A percentile compares a stretch with the other conserved stretches of the same genome.
Conservation (phyloP, 1,140 invertebrate genomes). For the Brachionus paranguensis region DNA sequence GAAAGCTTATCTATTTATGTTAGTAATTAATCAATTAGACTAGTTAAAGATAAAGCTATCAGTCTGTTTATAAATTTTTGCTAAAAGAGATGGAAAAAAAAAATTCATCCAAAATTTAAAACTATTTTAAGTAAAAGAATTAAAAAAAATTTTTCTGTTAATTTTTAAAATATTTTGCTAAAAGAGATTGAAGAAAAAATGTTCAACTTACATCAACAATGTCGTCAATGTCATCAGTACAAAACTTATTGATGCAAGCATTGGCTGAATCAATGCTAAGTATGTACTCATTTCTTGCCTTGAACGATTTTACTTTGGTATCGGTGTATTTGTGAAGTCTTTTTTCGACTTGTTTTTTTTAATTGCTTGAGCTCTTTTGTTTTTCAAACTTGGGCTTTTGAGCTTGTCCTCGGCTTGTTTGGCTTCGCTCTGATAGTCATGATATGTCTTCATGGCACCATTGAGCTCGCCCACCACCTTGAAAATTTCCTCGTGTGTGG, state of each 20-base stretch:
- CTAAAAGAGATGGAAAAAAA: no score
- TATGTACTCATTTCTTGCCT: constrained; percentile 88
- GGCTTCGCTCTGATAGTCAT: constrained; percentile 76
- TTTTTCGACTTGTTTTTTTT: constrained; percentile 87
- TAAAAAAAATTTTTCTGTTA: neutral
- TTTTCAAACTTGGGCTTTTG: constrained; percentile 67
- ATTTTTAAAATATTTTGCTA: constrained; percentile 30
- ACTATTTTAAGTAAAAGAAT: no score
- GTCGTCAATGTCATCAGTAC: constrained; percentile 89
- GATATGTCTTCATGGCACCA: constrained; percentile 76
- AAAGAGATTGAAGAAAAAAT: neutral
- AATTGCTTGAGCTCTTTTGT: constrained; percentile 76
- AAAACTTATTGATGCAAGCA: constrained; percentile 90
- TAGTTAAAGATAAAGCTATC: neutral
- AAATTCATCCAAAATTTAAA: no score
- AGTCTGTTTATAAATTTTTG: neutral
- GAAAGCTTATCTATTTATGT: neutral
- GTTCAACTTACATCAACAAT: constrained; percentile 75
- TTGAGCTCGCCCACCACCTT: constrained; percentile 85
- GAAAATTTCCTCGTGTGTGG: constrained; percentile 87
- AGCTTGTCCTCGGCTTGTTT: constrained; percentile 76
- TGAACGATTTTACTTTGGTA: constrained; percentile 79
- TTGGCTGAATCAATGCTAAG: constrained; percentile 88
- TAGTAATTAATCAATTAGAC: neutral
- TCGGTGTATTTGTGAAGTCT: constrained; percentile 80